Evolutionary conservation across 2,888 invertebrate species (phyloP).

Genomic region (Cataglyphis altisquamis): DNA sequence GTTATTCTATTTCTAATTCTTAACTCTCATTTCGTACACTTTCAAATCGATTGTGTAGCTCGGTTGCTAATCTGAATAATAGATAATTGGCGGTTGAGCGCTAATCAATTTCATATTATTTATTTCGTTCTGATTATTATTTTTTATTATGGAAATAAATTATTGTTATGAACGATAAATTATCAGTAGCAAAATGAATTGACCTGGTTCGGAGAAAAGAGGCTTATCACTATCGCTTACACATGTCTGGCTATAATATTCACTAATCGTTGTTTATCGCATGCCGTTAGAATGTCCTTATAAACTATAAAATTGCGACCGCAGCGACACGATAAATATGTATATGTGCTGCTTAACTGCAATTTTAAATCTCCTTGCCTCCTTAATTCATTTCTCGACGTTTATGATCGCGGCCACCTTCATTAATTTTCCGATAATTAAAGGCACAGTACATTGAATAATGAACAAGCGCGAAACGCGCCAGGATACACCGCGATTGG

Average conservation of each 20-base stretch:
- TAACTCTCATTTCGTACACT: conserved; percentile 2
- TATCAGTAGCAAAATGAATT: conserved; percentile 20
- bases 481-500: background rate
- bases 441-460: conserved; percentile 4
- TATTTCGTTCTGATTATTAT: conserved; percentile 27
- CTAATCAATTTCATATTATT: conserved; percentile 17
- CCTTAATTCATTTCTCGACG: conserved; percentile 31
- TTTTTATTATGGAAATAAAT: conserved; percentile 52
- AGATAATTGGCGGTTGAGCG: background rate
- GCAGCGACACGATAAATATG: conserved; percentile 16
- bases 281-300: background rate
- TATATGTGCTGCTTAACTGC: background rate
- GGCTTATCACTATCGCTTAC: background rate
- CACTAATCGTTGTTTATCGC: conserved; percentile 20
- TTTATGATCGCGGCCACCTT: conserved; percentile 31
- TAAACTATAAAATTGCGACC: conserved; percentile 27
- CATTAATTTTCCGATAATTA: conserved; percentile 53
- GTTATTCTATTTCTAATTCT: background rate
- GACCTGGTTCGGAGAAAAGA: conserved; percentile 18
- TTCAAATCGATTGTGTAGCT: conserved; percentile 16
- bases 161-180: conserved; percentile 29
- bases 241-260: background rate
- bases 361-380: conserved; percentile 22
- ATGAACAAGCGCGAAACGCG: conserved; percentile 8
- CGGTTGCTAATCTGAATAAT: conserved; percentile 16